Conservation (phyloP, 2,113 vertebrate species). For the Eonycteris spelaea region DNA sequence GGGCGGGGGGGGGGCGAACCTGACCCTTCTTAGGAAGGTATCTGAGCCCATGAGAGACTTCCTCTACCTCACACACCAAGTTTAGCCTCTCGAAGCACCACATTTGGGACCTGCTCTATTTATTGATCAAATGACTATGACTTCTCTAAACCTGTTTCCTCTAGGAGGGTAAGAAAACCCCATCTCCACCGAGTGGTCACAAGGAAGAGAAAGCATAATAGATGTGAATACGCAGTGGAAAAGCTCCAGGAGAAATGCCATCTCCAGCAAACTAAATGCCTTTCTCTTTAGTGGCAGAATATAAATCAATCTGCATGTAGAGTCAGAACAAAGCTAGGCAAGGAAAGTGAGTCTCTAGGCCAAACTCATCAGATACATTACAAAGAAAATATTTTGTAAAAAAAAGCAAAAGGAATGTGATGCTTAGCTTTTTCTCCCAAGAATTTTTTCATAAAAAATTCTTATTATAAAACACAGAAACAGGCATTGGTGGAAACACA, state of each 20-base stretch:
- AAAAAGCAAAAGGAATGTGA: constrained; percentile 42
- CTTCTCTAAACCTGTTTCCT: background rate
- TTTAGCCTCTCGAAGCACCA: background rate
- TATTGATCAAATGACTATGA: background rate
- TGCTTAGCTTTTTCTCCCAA: constrained; percentile 48
- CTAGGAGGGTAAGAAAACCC: background rate
- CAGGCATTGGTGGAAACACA: constrained; percentile 5
- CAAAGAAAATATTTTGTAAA: constrained; percentile 71
- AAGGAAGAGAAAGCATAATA: background rate
- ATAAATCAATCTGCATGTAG: background rate
- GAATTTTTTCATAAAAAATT: constrained; percentile 20
- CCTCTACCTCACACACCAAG: background rate
- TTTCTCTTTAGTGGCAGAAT: background rate
- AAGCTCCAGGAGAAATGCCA: background rate
- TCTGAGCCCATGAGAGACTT: background rate
- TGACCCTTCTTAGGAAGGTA: background rate
- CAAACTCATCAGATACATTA: constrained; percentile 51
- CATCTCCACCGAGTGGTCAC: background rate
- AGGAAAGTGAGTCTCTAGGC: background rate
- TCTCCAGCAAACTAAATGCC: background rate
- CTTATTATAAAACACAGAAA: constrained; percentile 31
- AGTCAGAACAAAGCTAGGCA: background rate
- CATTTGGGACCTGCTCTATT: background rate
- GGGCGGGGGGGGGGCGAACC: background rate
- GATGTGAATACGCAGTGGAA: background rate